phyloP scores from a whole-genome alignment of 2,113 vertebrate genomes.

The Oophaga pumilio region DNA sequence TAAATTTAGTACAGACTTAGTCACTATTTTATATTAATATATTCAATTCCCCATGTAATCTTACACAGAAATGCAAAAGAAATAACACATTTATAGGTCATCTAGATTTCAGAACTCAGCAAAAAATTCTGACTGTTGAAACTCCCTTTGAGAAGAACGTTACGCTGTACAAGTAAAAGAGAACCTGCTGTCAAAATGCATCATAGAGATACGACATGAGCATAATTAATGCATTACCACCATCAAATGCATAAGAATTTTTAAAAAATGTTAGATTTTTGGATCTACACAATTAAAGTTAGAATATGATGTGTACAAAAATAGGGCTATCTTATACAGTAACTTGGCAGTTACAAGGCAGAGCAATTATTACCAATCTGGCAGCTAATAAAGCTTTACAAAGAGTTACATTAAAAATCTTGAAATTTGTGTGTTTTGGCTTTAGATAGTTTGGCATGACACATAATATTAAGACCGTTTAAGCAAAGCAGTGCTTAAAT shows the following conservation, averaged over 20 bases:
- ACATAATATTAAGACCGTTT: background rate
- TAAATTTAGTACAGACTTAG: constrained; percentile 7
- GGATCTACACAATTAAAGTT: background rate
- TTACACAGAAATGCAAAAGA: constrained; percentile 24
- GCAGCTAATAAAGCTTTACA: constrained; percentile 51
- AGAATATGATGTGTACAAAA: background rate
- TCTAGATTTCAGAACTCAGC: constrained; percentile 28
- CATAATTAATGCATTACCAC: background rate
- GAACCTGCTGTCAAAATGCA: background rate
- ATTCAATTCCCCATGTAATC: constrained; percentile 41
- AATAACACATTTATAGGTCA: constrained; percentile 37
- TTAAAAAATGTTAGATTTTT: background rate
- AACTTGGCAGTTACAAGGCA: constrained; percentile 5
- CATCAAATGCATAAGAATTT: background rate
- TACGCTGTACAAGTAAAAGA: background rate
- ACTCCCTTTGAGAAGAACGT: background rate
- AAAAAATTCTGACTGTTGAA: constrained; percentile 20
- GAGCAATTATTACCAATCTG: constrained; percentile 56
- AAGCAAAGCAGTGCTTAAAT: background rate
- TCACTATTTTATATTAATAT: constrained; percentile 50
- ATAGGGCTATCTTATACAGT: background rate
- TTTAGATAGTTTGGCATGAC: background rate
- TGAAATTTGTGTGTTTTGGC: background rate
- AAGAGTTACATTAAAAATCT: constrained; percentile 50
- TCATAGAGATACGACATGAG: background rate